Evolutionary conservation across 2,797 vertebrate species (phyloP).

Genomic region (Sebastes paucispinis): DNA sequence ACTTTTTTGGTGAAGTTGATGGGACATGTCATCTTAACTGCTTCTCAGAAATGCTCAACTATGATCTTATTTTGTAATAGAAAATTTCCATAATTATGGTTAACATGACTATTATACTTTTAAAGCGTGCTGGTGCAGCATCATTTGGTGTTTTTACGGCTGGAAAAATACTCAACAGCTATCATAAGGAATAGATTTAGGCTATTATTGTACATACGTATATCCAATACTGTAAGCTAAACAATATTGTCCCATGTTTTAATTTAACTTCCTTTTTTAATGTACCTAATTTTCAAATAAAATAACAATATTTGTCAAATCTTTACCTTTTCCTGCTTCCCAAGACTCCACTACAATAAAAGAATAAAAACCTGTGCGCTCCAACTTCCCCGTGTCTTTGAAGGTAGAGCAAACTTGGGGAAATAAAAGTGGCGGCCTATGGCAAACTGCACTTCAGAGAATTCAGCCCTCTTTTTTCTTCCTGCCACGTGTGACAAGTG

Average conservation of each 20-base stretch:
- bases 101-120: not conserved
- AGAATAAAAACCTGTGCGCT: slow-evolving; percentile 17
- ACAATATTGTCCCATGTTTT: not conserved
- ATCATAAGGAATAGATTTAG: not conserved
- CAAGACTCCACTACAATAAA: slow-evolving; percentile 36
- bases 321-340: not conserved
- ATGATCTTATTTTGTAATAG: slow-evolving; percentile 1
- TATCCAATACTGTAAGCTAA: not conserved
- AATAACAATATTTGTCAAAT: slow-evolving; percentile 23
- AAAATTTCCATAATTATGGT: not conserved
- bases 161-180: not conserved
- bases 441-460: slow-evolving; percentile 79
- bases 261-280: not conserved
- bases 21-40: slow-evolving; percentile 31
- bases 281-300: not conserved
- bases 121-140: not conserved
- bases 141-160: not conserved
- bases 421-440: slow-evolving; percentile 74
- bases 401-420: slow-evolving; percentile 77
- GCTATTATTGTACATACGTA: not conserved
- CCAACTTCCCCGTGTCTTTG: slow-evolving; percentile 69
- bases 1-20: slow-evolving; percentile 39
- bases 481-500: slow-evolving; percentile 78
- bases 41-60: not conserved
- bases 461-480: slow-evolving; percentile 52